Conservation (phyloP, 2,113 vertebrate genomes). For the Eulacestoma nigropectus region DNA sequence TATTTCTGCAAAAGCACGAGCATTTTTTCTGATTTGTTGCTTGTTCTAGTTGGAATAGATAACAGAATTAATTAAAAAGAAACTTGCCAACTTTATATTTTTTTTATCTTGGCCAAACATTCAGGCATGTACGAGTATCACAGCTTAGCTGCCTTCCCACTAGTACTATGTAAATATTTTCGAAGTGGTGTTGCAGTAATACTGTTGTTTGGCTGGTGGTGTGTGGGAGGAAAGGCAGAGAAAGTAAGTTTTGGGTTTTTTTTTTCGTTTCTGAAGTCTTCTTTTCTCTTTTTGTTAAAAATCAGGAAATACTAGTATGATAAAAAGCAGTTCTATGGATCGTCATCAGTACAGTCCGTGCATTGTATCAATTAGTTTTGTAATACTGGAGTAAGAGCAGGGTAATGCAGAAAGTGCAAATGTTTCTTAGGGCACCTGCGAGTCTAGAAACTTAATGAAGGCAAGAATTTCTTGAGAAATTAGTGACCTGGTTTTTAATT, state of each 20-base stretch:
- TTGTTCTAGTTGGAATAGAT: not conserved
- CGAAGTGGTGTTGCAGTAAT: not conserved
- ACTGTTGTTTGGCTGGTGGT: not conserved
- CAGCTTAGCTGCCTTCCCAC: not conserved
- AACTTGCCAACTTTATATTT: not conserved
- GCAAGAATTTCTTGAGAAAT: not conserved
- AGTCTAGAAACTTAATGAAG: not conserved
- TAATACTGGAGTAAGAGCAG: not conserved
- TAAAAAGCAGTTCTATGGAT: accelerated
- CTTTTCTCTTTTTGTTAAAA: not conserved
- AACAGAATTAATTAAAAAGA: not conserved
- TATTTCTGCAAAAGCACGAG: not conserved
- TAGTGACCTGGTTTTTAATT: not conserved
- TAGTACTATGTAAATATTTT: not conserved
- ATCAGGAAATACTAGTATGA: not conserved
- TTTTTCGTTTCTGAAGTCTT: not conserved
- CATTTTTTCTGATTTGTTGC: not conserved
- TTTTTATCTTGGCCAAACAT: not conserved
- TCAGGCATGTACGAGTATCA: not conserved
- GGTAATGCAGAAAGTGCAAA: not conserved
- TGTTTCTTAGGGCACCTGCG: not conserved
- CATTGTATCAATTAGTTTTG: not conserved
- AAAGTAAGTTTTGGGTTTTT: not conserved
- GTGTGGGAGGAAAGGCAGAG: not conserved
- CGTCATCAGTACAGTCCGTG: not conserved